phyloP scores from a whole-genome alignment of 2,888 invertebrate genomes.

The Pammene aurita region DNA sequence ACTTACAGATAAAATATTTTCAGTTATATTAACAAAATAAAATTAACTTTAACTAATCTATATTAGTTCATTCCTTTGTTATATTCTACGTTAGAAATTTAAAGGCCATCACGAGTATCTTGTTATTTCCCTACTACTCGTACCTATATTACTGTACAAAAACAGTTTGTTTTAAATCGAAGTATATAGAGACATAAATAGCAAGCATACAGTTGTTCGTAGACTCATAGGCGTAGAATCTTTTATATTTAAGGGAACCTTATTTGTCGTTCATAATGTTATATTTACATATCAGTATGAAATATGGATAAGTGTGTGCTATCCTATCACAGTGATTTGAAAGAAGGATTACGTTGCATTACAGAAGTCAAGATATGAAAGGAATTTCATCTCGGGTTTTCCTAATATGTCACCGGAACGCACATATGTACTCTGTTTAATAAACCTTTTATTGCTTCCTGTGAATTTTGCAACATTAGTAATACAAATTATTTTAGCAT shows the following conservation, averaged over 20 bases:
- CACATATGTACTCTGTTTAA: not conserved
- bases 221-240: too few species aligned
- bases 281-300: not conserved
- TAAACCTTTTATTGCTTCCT: not conserved
- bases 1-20: too few species aligned
- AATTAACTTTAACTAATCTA: too few species aligned
- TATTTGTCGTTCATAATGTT: not conserved
- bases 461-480: not conserved
- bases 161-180: too few species aligned
- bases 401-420: not conserved
- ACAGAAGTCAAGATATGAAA: constrained; percentile 15
- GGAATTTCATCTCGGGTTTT: constrained; percentile 15
- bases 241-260: not conserved
- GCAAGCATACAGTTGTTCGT: too few species aligned
- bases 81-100: too few species aligned
- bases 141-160: too few species aligned
- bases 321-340: constrained; percentile 5
- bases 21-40: too few species aligned
- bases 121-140: too few species aligned
- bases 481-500: not conserved
- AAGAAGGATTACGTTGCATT: constrained; percentile 30
- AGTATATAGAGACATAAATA: too few species aligned
- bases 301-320: not conserved
- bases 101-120: too few species aligned
- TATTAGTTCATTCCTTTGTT: too few species aligned